Conservation (phyloP, 2,888 invertebrate genomes). For the Pandemis corylana region DNA sequence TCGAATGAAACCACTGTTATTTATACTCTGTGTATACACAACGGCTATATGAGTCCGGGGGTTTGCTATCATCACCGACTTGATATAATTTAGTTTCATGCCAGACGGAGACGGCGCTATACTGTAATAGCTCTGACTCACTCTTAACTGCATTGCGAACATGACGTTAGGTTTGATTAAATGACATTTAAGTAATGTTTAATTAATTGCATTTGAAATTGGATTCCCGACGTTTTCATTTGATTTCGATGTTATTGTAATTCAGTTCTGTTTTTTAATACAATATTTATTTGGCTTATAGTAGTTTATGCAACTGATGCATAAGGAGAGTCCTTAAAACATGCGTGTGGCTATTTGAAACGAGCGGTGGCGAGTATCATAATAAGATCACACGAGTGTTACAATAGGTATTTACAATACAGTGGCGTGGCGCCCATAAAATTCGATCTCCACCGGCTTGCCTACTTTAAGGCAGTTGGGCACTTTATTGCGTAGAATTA, state of each 20-base stretch:
- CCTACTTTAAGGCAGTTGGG: too few species aligned
- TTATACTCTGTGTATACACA: neutral
- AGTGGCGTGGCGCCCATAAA: too few species aligned
- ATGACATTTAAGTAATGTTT: neutral
- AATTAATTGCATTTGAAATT: neutral
- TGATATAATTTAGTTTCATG: neutral
- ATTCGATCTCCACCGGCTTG: too few species aligned
- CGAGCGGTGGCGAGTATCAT: too few species aligned
- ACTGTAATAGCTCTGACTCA: neutral
- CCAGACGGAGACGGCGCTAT: neutral
- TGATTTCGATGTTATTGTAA: neutral
- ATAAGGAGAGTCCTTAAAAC: too few species aligned
- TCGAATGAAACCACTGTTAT: neutral
- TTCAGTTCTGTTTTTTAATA: too few species aligned
- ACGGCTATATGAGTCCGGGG: neutral
- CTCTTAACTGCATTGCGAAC: neutral
- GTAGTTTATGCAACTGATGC: too few species aligned
- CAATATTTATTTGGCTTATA: too few species aligned
- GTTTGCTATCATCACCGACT: neutral
- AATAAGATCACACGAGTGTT: too few species aligned
- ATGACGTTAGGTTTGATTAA: neutral
- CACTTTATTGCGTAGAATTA: too few species aligned
- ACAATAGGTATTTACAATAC: too few species aligned
- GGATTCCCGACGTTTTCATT: neutral
- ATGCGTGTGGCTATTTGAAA: too few species aligned